phyloP scores from a whole-genome alignment of 2,797 vertebrate species.

The Eutrigla gurnardus region DNA sequence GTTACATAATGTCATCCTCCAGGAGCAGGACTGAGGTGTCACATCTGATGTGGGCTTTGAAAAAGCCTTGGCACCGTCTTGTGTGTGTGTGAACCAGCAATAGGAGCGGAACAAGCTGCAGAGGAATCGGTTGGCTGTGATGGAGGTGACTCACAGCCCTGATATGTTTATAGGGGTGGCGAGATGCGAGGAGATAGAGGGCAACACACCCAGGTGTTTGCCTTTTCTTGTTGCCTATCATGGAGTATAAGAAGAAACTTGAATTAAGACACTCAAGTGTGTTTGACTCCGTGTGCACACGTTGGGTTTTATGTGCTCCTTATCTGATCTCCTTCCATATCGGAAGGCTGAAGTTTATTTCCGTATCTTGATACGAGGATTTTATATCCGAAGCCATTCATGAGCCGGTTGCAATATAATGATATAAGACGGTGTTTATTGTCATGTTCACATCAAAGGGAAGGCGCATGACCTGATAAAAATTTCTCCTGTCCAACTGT shows the following conservation, averaged over 20 bases:
- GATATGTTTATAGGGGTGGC: constrained; percentile 66
- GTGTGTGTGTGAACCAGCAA: constrained; percentile 51
- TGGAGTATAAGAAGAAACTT: constrained; percentile 23
- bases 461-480: background rate
- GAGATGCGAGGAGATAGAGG: constrained; percentile 36
- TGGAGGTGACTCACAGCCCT: constrained; percentile 69
- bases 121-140: constrained; percentile 49
- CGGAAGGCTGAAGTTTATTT: constrained; percentile 72
- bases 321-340: constrained; percentile 72
- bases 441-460: constrained; percentile 30
- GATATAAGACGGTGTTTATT: constrained; percentile 44
- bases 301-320: constrained; percentile 23
- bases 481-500: background rate
- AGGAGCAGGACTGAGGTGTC: constrained; percentile 64
- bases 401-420: constrained; percentile 15
- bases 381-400: constrained; percentile 42
- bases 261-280: constrained; percentile 22
- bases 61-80: constrained; percentile 62
- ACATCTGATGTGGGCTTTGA: constrained; percentile 60
- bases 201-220: constrained; percentile 59
- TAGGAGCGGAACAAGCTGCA: constrained; percentile 46
- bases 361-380: constrained; percentile 40
- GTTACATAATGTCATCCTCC: constrained; percentile 56
- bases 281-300: constrained; percentile 14
- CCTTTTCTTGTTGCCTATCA: constrained; percentile 24